These are phyloP conservation scores for Melospiza georgiana DNA, from an alignment of 2,113 vertebrate genomes.

Conservation along the genomic window DNA sequence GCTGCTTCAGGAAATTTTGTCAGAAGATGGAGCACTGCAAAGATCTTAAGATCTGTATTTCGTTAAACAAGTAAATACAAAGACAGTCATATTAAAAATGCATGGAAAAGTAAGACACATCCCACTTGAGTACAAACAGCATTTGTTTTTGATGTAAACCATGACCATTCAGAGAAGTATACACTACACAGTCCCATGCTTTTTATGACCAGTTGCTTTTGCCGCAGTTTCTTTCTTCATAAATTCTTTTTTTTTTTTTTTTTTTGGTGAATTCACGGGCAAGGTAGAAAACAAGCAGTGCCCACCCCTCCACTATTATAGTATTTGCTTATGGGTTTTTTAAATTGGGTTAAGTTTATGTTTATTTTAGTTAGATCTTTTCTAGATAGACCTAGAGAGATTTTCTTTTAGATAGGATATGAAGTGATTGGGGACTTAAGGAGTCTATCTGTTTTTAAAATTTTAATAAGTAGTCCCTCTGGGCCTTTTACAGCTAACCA, in stretches of 20 bases:
- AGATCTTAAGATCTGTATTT: not conserved
- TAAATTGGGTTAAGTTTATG: not conserved
- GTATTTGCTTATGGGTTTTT: not conserved
- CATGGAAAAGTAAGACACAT: not conserved
- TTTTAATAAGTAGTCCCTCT: not conserved
- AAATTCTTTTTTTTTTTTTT: not conserved
- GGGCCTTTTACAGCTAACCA: not conserved
- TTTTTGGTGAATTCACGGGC: not conserved
- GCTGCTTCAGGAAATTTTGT: not conserved
- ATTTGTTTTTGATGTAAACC: not conserved
- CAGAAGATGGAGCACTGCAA: not conserved
- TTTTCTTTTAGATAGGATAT: not conserved
- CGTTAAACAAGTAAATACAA: not conserved
- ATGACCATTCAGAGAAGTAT: not conserved
- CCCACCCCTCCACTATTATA: not conserved
- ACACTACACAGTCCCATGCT: not conserved
- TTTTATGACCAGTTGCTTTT: not conserved
- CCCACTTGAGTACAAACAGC: not conserved
- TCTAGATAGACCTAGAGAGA: not conserved
- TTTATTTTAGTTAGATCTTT: slow-evolving; percentile 3
- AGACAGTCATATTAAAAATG: not conserved
- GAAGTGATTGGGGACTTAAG: not conserved
- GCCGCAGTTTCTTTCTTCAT: not conserved
- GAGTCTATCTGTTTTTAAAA: not conserved
- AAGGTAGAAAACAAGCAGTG: not conserved